These are phyloP conservation scores for Tetramorium alpestre DNA, from an alignment of 1,140 invertebrate species.

Conservation along the genomic window DNA sequence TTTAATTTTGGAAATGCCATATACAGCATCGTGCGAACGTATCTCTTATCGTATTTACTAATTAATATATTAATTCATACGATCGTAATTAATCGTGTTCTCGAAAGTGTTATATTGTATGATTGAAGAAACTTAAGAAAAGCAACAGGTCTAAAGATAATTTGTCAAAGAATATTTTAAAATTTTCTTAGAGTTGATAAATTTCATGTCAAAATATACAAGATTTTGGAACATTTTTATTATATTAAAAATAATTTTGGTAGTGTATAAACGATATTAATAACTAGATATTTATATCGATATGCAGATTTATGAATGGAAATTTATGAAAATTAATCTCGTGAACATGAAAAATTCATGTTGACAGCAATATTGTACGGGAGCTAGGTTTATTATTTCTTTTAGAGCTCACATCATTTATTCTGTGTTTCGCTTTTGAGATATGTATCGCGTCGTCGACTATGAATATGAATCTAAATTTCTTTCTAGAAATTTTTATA, in stretches of 20 bases:
- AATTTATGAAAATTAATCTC: constrained; percentile 1
- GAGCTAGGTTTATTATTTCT: not conserved
- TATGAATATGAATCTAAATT: not conserved
- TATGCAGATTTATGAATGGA: not conserved
- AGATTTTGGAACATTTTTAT: not conserved
- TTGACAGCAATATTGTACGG: not conserved
- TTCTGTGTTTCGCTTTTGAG: not conserved
- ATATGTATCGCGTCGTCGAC: not conserved
- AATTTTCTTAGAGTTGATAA: no score
- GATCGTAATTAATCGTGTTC: no score
- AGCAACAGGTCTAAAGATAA: no score
- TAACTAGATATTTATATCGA: not conserved
- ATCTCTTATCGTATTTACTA: no score
- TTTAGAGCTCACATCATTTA: not conserved
- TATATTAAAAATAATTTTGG: constrained; percentile 3
- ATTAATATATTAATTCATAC: no score
- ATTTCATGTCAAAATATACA: not conserved
- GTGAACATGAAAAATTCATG: constrained; percentile 7
- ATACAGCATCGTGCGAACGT: no score
- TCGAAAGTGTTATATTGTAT: no score
- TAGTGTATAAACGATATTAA: not conserved
- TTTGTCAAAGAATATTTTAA: no score
- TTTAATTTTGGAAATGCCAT: no score
- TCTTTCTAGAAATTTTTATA: not conserved
- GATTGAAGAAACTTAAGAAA: no score